phyloP scores from a whole-genome alignment of 2,888 invertebrate species.

The Xestia sexstrigata region DNA sequence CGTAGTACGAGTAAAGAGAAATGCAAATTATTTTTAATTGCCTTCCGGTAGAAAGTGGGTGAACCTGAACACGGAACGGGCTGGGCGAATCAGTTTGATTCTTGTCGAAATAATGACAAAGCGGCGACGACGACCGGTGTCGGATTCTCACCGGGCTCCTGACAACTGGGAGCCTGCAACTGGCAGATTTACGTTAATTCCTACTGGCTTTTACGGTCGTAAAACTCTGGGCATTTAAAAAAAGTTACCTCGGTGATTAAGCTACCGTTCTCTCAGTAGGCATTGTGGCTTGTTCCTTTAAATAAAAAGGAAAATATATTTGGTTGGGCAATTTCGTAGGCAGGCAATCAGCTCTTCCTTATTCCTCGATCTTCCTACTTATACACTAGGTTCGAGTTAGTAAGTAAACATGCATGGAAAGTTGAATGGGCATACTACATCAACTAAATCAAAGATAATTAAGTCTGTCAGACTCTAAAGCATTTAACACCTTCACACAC shows the following conservation, averaged over 20 bases:
- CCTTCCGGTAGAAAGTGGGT: constrained; percentile 89
- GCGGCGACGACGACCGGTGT: constrained; percentile 72
- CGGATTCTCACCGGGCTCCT: constrained; percentile 66
- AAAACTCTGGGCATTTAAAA: neutral
- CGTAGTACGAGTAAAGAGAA: constrained; percentile 82
- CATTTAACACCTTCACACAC: constrained; percentile 34
- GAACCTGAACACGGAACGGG: constrained; percentile 84
- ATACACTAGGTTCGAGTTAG: neutral
- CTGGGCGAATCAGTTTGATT: constrained; percentile 80
- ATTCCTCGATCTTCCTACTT: too few species aligned
- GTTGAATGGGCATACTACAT: neutral
- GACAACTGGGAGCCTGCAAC: constrained; percentile 56
- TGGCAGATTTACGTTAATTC: constrained; percentile 61
- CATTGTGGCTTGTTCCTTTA: neutral
- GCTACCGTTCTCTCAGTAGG: neutral
- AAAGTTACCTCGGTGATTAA: neutral
- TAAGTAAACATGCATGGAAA: neutral
- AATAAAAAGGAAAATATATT: neutral
- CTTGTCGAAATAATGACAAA: constrained; percentile 84
- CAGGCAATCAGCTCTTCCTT: neutral
- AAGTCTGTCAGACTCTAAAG: constrained; percentile 18
- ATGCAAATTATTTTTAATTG: constrained; percentile 89
- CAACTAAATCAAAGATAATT: constrained; percentile 34
- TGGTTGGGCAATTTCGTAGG: neutral
- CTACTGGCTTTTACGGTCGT: constrained; percentile 27